Evolutionary conservation across 2,797 vertebrate species (phyloP).

Genomic region (Syncerus caffer): DNA sequence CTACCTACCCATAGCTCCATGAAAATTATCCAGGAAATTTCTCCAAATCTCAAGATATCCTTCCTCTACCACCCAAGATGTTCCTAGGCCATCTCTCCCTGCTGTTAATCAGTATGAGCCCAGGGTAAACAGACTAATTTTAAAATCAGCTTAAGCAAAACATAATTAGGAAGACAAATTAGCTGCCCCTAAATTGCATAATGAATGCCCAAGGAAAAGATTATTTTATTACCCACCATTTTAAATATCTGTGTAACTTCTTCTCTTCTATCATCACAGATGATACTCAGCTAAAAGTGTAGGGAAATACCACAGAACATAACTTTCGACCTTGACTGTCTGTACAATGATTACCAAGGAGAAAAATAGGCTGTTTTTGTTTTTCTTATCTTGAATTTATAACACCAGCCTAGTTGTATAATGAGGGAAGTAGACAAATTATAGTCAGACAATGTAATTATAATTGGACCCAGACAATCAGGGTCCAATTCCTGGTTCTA

Average conservation of each 20-base stretch:
- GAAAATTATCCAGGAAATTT: constrained; percentile 20
- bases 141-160: constrained; percentile 72
- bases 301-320: not conserved
- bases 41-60: constrained; percentile 19
- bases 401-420: not conserved
- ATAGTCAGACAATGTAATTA: not conserved
- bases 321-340: not conserved
- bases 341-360: not conserved
- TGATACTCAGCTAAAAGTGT: not conserved
- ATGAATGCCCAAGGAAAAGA: constrained; percentile 40
- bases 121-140: constrained; percentile 70
- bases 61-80: constrained; percentile 56
- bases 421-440: not conserved
- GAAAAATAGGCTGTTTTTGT: not conserved
- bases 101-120: constrained; percentile 40
- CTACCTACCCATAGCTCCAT: not conserved
- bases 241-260: not conserved
- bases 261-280: not conserved
- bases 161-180: constrained; percentile 72
- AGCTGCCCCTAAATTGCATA: constrained; percentile 47
- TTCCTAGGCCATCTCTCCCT: constrained; percentile 34
- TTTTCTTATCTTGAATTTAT: constrained; percentile 32
- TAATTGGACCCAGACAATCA: not conserved
- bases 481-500: not conserved
- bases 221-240: constrained; percentile 48